Evolutionary conservation across 2,797 vertebrate genomes (phyloP), one percentile per base, ranked within the genome.

Genomic region (Pogoniulus pusillus): DNA sequence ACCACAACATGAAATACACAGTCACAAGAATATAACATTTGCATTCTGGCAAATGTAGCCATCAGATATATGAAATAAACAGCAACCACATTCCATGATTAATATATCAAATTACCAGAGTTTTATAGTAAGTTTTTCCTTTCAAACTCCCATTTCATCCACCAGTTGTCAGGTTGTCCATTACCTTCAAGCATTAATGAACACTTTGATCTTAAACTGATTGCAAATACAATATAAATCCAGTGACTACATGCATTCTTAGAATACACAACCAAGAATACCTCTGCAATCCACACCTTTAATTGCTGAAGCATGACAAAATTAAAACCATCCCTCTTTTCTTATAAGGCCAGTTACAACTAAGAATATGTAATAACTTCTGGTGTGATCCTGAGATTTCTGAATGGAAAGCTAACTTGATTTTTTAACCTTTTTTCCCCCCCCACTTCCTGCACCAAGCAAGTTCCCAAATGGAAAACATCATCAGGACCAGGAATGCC

Each of bases 351-450:
- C 0, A 60, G 12, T 35, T 43, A 57, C 3, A 73, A 47, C 7
- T 43, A 63, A 65, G 24, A 69, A 35, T 22, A 64, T 4, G 5
- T 9, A 4, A 72, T 51, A 35, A 32, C 26, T 57, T 51, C 18
- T 49, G 8, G 35, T 32, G 6, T 37, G 24, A 86, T 13, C 2
- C 12, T 23, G 22, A 66, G 14, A 12, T 73, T 73, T 63, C 41
- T 12, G 26, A 75, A 70, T 1, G 0, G 9, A 71, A 32, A 81
- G 9, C 5, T 13, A 43, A 2, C 4, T 17, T n/a, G 4, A 11
- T 1, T 19, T 59, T n/a, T 43, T 23, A 12, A 53, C 14, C 8
- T 57, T n/a, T 14, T 53, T 12, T 47, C n/a, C 34, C 49, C 35
- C 47, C 49, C 35, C 15, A 16, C 13, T 71, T 60, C 14, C n/a